Conservation (phyloP, 2,888 invertebrate species). For the Helicoverpa assulta region DNA sequence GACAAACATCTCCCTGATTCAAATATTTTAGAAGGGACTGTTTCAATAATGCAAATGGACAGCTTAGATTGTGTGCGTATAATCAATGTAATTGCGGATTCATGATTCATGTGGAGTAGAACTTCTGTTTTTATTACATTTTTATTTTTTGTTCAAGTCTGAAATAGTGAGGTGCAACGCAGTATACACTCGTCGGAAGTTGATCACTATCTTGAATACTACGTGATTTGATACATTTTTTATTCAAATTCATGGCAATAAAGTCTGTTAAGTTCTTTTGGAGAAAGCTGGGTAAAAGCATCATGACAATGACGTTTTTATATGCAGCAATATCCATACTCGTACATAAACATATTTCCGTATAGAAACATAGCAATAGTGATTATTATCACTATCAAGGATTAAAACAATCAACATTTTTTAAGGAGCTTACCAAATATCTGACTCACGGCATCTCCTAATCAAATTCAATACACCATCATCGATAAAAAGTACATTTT, state of each 20-base stretch:
- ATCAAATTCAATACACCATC: neutral
- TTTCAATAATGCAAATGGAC: neutral
- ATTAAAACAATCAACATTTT: neutral
- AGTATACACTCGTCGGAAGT: slow-evolving; percentile 7
- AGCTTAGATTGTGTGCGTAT: neutral
- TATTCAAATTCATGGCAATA: slow-evolving; percentile 11
- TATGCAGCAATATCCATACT: too few species aligned
- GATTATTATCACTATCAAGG: too few species aligned
- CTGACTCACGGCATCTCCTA: neutral
- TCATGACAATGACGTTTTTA: neutral
- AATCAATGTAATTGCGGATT: too few species aligned
- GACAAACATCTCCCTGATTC: too few species aligned
- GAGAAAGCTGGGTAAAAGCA: neutral
- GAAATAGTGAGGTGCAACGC: slow-evolving; percentile 12
- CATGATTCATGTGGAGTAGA: neutral
- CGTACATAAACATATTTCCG: too few species aligned
- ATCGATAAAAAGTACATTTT: neutral
- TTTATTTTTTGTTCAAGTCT: neutral
- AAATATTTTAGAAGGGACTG: too few species aligned
- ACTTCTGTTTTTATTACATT: slow-evolving; percentile 10
- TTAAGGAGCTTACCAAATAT: neutral
- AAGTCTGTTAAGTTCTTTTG: neutral
- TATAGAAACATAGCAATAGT: too few species aligned
- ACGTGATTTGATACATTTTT: neutral
- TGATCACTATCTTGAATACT: slow-evolving; percentile 7